Conservation (phyloP, 2,797 vertebrate species). For the Chanos chanos region DNA sequence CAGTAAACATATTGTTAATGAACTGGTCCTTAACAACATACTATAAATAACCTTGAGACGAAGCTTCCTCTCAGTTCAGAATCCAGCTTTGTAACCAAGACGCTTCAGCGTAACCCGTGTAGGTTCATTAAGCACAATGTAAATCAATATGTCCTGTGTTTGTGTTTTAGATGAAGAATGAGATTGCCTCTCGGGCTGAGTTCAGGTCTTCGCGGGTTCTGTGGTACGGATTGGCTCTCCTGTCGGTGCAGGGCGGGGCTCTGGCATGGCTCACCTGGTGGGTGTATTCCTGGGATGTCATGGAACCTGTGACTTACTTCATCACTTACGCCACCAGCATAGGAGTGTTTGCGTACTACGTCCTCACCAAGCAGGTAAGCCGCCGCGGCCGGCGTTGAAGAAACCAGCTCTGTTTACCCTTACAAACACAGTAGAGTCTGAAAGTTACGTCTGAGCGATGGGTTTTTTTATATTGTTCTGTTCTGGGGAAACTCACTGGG, state of each 20-base stretch:
- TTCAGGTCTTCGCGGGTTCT: conserved; percentile 68
- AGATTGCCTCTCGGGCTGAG: conserved; percentile 68
- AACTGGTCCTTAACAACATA: no score
- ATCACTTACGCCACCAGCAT: conserved; percentile 89
- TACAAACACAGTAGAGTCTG: no score
- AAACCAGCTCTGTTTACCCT: no score
- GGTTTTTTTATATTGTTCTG: no score
- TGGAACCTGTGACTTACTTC: conserved; percentile 95
- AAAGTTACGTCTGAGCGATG: no score
- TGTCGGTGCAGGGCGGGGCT: conserved; percentile 87
- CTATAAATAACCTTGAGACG: no score
- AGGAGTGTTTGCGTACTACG: conserved; percentile 83
- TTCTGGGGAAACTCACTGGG: no score
- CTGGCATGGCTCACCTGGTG: conserved; percentile 96
- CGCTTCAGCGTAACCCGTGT: no score
- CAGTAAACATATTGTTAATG: no score
- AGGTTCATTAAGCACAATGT: background rate
- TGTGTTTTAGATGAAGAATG: conserved; percentile 72
- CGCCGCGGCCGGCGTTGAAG: no score
- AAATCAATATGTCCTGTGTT: background rate
- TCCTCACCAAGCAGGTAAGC: conserved; percentile 88
- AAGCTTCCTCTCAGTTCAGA: no score
- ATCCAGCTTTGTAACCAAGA: no score
- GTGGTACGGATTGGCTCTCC: conserved; percentile 84
- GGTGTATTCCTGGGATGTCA: conserved; percentile 97